Base-by-base conservation (phyloP, 2,113 vertebrate genomes). In the Ciconia maguari region DNA sequence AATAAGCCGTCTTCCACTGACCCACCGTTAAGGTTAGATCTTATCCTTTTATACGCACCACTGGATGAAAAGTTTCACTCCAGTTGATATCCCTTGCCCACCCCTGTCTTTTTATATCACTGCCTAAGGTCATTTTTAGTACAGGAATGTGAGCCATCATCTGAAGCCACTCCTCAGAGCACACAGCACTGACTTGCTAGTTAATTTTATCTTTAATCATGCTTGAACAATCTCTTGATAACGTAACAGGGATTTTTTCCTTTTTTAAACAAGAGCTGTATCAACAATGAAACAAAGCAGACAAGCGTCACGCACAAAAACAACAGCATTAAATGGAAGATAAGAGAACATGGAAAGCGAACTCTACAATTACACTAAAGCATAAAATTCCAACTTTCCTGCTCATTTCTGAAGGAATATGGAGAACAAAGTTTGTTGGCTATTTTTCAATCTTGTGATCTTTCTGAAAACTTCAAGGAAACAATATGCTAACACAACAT, bases 181-280 rank as follows among this genome's bases (percentile, higher is more conserved):
- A 49, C 65, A 83, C 32, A 84, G 61, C 61, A 64, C 76, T 34
- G 52, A 83, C 86, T 88, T 71, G 76, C 26, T 58, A 34, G 83
- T 66, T 94, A 89, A 90, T 95, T 91, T 90, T 95, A 94, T 90
- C 94, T 91, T 72, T 32, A 76, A 76, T 64, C 90, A 94, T 44
- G 77, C 80, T 91, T 68, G 52, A 96, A 79, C 51, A 95, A 74
- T 22, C 74, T 83, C 89, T 71, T 55, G 79, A 94, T 93, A 93
- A 87, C 24, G 5, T 36, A 71, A 89, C n/a, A 62, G 55, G n/a
- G 44, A 16, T 72, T 76, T 81, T 88, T 80, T 34, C 34, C 26
- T 27, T 48, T 74, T 83, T 91, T 83, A 90, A 96, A 94, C 32
- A 74, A 74, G n/a, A 90, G 38, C 66, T 44, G 13, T 70, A 94